These are phyloP conservation scores for Dipus sagitta DNA, from an alignment of 2,797 vertebrate species.

Conservation along the genomic window DNA sequence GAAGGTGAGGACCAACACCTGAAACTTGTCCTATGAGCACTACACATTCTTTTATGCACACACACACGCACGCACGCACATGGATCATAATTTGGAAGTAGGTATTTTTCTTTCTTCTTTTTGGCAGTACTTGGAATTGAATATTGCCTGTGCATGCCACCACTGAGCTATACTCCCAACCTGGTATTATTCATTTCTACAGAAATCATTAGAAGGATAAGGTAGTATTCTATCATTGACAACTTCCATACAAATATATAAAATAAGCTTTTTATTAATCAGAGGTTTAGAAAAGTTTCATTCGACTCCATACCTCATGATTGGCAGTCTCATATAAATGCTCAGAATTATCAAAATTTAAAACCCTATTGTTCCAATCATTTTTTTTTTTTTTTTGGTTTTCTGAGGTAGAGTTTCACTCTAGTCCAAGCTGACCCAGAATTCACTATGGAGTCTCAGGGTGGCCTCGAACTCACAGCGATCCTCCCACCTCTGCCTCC, in stretches of 20 bases:
- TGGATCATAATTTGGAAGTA: not conserved
- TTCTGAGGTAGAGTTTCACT: no score
- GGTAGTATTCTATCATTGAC: not conserved
- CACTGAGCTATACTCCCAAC: not conserved
- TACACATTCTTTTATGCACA: no score
- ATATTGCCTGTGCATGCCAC: not conserved
- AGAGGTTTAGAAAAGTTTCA: conserved; percentile 39
- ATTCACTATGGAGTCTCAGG: no score
- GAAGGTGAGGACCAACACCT: no score
- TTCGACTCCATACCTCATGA: conserved; percentile 41
- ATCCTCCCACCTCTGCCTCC: no score
- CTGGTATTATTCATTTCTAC: conserved; percentile 17
- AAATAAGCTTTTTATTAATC: conserved; percentile 38
- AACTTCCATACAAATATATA: no score
- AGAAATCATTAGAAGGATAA: conserved; percentile 31
- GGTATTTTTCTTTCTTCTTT: not conserved
- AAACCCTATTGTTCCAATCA: not conserved
- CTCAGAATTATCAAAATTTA: conserved; percentile 47
- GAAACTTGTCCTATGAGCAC: no score
- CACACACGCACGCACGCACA: no score
- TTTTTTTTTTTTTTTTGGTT: not conserved
- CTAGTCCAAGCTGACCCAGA: no score
- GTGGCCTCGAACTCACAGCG: no score
- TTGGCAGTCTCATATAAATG: not conserved
- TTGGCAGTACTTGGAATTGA: not conserved